Percentiles rank a stretch among this genome's conserved stretches.
Conservation (phyloP, 2,797 vertebrate genomes). For the Danio jaintianensis region DNA sequence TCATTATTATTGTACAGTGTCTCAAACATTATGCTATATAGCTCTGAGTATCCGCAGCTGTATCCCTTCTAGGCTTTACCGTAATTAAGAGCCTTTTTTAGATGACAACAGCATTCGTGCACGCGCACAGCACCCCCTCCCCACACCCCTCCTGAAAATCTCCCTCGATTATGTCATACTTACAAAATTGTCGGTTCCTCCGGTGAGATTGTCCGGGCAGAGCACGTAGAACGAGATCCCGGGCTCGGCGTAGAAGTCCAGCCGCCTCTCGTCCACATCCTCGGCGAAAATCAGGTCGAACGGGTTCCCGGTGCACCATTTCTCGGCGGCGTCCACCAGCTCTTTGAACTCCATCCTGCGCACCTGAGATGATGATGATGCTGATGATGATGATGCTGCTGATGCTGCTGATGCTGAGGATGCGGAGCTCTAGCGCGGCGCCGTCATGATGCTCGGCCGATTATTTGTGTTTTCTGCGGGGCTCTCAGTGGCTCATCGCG, state of each 20-base stretch:
- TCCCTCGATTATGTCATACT: slow-evolving; percentile 73
- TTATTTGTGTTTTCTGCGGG: slow-evolving; percentile 37
- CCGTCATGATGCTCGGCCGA: slow-evolving; percentile 67
- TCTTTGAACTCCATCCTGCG: slow-evolving; percentile 93
- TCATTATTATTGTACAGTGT: too few relatives aligned
- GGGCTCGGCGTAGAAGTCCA: slow-evolving; percentile 98
- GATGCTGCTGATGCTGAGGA: slow-evolving; percentile 70
- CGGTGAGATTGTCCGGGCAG: slow-evolving; percentile 86
- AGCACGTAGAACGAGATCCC: slow-evolving; percentile 97
- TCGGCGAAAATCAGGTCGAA: slow-evolving; percentile 96
- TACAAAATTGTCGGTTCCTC: slow-evolving; percentile 94
- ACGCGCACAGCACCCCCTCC: slow-evolving; percentile 46
- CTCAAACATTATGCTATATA: too few relatives aligned
- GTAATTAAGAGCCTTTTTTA: too few relatives aligned
- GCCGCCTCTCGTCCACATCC: slow-evolving; percentile 92
- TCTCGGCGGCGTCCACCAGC: slow-evolving; percentile 95
- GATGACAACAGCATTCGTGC: background rate
- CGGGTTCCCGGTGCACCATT: slow-evolving; percentile 94
- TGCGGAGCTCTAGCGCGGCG: slow-evolving; percentile 70
- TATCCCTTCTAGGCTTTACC: too few relatives aligned
- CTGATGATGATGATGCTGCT: slow-evolving; percentile 69
- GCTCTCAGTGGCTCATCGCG: slow-evolving; percentile 64
- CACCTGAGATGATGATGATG: slow-evolving; percentile 60
- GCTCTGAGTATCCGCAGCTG: too few relatives aligned
- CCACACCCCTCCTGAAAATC: slow-evolving; percentile 25